phyloP scores from a whole-genome alignment of 2,113 vertebrate species.

The Capreolus pygargus region DNA sequence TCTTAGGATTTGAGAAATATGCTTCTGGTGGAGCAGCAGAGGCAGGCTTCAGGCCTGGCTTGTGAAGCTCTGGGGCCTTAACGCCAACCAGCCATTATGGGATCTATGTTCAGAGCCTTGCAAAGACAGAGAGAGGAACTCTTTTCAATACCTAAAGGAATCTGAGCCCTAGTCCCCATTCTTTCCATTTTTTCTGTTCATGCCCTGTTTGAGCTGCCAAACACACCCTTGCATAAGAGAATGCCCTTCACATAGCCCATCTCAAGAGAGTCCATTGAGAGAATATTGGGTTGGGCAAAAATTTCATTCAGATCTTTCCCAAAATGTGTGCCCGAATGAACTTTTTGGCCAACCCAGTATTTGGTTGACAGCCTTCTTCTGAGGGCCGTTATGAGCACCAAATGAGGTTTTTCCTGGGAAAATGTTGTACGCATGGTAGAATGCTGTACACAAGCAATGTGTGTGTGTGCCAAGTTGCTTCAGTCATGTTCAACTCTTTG shows the following conservation, averaged over 20 bases:
- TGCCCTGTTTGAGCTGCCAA: not conserved
- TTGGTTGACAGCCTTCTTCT: not conserved
- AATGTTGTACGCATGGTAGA: no score
- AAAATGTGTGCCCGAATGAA: not conserved
- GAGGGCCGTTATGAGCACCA: not conserved
- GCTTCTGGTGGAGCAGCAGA: rapidly evolving
- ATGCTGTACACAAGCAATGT: not conserved
- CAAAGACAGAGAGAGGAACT: rapidly evolving
- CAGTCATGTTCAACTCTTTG: not conserved
- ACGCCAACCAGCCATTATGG: rapidly evolving
- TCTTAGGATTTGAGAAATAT: not conserved
- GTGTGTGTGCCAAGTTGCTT: not conserved
- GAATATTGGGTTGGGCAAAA: not conserved
- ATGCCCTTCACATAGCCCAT: rapidly evolving
- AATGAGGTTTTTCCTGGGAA: not conserved
- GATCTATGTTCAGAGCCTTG: not conserved
- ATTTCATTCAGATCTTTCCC: not conserved
- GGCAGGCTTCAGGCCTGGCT: no score
- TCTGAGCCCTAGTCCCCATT: not conserved
- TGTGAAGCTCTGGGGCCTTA: not conserved
- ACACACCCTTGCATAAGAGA: not conserved
- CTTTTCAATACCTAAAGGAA: not conserved
- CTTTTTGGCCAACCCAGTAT: not conserved
- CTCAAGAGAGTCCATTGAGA: not conserved
- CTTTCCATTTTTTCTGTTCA: not conserved